These are phyloP conservation scores for Ptyas mucosa DNA, from an alignment of 2,113 vertebrate species.

Conservation along the genomic window DNA sequence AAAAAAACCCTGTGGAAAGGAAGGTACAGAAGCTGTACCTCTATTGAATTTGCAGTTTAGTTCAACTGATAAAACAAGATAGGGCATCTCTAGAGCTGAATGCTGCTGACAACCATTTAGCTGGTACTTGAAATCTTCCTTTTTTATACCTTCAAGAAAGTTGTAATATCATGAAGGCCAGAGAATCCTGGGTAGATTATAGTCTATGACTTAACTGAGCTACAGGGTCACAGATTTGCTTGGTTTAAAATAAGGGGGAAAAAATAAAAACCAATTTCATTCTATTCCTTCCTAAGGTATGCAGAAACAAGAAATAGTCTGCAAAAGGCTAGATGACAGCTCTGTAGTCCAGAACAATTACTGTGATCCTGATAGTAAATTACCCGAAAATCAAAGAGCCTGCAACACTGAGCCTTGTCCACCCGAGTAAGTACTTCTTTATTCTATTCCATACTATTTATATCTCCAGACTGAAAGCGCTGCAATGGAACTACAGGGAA, in stretches of 20 bases:
- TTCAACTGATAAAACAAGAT: neutral
- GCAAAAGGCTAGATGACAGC: constrained; percentile 92
- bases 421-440: constrained; percentile 85
- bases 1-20: constrained; percentile 14
- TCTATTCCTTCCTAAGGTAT: constrained; percentile 73
- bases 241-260: neutral
- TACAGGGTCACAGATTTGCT: neutral
- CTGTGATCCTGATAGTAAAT: constrained; percentile 91
- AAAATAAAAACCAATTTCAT: constrained; percentile 40
- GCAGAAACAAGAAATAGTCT: constrained; percentile 93
- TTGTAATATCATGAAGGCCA: neutral
- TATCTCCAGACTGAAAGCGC: constrained; percentile 10
- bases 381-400: constrained; percentile 90
- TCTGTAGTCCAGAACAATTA: constrained; percentile 95
- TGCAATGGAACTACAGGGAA: neutral
- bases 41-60: neutral
- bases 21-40: constrained; percentile 25
- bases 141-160: neutral
- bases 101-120: neutral
- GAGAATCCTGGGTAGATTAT: neutral
- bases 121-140: neutral
- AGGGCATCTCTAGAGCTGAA: neutral
- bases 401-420: constrained; percentile 96
- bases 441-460: neutral
- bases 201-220: neutral